Conservation (phyloP, 2,113 vertebrate genomes). For the Pterocles gutturalis region DNA sequence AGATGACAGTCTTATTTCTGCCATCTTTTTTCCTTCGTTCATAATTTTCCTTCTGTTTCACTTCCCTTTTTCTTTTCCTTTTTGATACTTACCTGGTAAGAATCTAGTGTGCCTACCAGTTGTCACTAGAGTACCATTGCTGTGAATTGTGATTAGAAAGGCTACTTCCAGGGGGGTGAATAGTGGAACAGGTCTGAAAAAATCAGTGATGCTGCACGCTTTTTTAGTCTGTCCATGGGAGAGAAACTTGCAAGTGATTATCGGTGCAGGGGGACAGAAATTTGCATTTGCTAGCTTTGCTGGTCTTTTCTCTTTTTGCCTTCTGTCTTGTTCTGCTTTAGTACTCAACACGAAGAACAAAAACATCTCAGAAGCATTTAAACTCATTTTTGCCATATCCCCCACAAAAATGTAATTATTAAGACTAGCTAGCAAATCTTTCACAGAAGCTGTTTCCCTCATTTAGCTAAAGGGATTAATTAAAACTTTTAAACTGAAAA, state of each 20-base stretch:
- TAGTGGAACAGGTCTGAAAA: not conserved
- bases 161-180: not conserved
- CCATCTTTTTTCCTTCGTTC: not conserved
- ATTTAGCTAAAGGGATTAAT: not conserved
- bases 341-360: not conserved
- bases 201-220: not conserved
- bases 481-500: not conserved
- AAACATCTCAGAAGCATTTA: not conserved
- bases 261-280: not conserved
- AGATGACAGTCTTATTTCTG: not conserved
- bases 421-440: not conserved
- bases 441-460: not conserved
- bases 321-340: not conserved
- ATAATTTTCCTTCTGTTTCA: not conserved
- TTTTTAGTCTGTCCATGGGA: not conserved
- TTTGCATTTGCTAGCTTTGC: not conserved
- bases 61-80: not conserved
- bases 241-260: not conserved
- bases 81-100: not conserved
- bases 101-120: not conserved
- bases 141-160: not conserved
- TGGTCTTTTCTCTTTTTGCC: not conserved
- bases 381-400: not conserved
- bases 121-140: fast-evolving
- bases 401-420: not conserved